Base-by-base conservation (phyloP, 2,113 vertebrate genomes). In the Cheirogaleus medius region DNA sequence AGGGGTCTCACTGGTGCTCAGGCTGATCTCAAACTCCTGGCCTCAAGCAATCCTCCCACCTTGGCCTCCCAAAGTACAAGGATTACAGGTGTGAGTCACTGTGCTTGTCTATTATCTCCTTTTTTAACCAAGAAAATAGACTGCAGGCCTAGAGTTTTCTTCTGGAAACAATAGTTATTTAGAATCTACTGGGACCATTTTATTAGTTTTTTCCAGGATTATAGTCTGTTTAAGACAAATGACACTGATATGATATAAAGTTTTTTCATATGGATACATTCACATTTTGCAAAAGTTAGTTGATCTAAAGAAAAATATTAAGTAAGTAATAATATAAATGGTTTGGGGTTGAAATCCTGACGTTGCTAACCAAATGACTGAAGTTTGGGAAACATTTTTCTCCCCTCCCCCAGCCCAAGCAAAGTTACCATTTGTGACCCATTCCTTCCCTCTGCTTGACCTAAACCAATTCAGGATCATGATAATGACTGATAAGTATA, bases 331-430 rank as follows among this genome's bases (percentile, higher is more conserved):
- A 52, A 54, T 69, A 52, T 32, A 69, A 49, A 29, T n/a, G 18
- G 21, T 49, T 71, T 34, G 7, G 52, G 49, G 52, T 87, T 87
- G 39, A 56, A 54, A 49, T 32, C 15, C 63, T 85, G 39, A 47
- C 2, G 0, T 49, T 77, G 18, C 42, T 85, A 23, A 60, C 9
- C 34, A 95, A 49, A 76, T 77, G 87, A 85, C 52, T 85, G 27
- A 90, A 69, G n/a, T 69, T 78, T 85, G 69, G 91, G 58, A 68
- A 66, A 42, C 47, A 74, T 74, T 87, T 94, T 34, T 74, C 90
- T 80, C 32, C 39, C 20, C 42, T 21, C 17, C 32, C 58, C 15
- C 15, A 60, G 6, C 27, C 68, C 82, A 91, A 39, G 10, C 5
- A 76, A 17, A 23, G 2, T 86, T 73, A 66, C 39, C 77, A 18